Conservation (phyloP, 2,888 invertebrate genomes). For the Lycophotia porphyrea region DNA sequence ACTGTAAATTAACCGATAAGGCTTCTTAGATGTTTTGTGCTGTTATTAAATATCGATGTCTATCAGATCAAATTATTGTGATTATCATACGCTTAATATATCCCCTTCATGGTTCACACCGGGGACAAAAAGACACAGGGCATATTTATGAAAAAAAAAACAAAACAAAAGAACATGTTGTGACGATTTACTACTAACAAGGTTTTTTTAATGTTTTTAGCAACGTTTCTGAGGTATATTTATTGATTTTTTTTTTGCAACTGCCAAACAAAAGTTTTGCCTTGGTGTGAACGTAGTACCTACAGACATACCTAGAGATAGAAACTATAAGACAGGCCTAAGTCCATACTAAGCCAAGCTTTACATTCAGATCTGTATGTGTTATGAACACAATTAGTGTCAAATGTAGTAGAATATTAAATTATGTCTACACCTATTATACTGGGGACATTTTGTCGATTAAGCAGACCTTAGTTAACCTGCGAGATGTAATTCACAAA, state of each 20-base stretch:
- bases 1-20: slow-evolving; percentile 70
- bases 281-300: slow-evolving; percentile 57
- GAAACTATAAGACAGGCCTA: slow-evolving; percentile 71
- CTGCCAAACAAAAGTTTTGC: slow-evolving; percentile 35
- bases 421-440: slow-evolving; percentile 53
- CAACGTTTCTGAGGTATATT: background rate
- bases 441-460: slow-evolving; percentile 30
- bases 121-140: slow-evolving; percentile 11
- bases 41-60: slow-evolving; percentile 72
- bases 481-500: background rate
- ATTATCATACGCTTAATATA: slow-evolving; percentile 79
- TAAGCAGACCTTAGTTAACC: background rate
- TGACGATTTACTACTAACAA: no score
- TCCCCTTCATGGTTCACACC: slow-evolving; percentile 48
- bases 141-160: background rate
- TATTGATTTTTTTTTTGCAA: background rate
- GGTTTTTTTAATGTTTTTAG: background rate
- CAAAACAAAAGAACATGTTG: background rate
- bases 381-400: slow-evolving; percentile 74
- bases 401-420: slow-evolving; percentile 70
- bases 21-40: slow-evolving; percentile 75
- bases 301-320: slow-evolving; percentile 50
- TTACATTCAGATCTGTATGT: slow-evolving; percentile 71
- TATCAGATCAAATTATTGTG: slow-evolving; percentile 77
- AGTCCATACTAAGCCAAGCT: slow-evolving; percentile 76